Percentiles rank a stretch among this genome's conserved stretches.
Evolutionary conservation across 2,888 invertebrate genomes (phyloP).

Genomic region (Lycia hirtaria): DNA sequence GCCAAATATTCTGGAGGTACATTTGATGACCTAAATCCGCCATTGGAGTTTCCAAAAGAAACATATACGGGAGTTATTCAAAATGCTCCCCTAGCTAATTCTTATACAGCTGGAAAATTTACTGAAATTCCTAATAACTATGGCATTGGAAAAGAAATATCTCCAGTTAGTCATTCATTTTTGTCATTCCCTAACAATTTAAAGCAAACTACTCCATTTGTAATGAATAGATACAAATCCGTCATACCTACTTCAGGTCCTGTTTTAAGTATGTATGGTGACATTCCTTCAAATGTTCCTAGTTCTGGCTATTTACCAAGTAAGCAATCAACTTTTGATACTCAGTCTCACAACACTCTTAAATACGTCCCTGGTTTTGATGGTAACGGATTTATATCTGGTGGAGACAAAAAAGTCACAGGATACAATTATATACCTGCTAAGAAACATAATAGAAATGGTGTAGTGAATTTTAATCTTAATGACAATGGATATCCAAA

Average conservation of each 20-base stretch:
- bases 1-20: conserved; percentile 65
- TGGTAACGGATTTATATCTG: neutral
- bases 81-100: neutral
- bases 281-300: neutral
- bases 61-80: neutral
- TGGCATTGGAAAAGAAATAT: neutral
- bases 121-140: neutral
- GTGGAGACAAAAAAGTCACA: neutral
- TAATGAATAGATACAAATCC: neutral
- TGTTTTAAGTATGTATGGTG: neutral
- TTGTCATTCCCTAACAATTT: conserved; percentile 22
- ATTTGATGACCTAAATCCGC: conserved; percentile 56
- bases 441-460: neutral
- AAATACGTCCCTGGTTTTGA: neutral
- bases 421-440: conserved; percentile 5
- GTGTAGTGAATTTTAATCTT: neutral
- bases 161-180: neutral
- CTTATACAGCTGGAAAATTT: neutral
- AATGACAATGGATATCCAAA: neutral
- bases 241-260: neutral
- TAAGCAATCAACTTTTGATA: neutral
- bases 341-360: neutral
- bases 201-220: neutral
- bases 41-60: conserved; percentile 58
- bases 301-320: conserved; percentile 1